Conservation (phyloP, 1,140 invertebrate genomes). For the Sinonovacula constricta region DNA sequence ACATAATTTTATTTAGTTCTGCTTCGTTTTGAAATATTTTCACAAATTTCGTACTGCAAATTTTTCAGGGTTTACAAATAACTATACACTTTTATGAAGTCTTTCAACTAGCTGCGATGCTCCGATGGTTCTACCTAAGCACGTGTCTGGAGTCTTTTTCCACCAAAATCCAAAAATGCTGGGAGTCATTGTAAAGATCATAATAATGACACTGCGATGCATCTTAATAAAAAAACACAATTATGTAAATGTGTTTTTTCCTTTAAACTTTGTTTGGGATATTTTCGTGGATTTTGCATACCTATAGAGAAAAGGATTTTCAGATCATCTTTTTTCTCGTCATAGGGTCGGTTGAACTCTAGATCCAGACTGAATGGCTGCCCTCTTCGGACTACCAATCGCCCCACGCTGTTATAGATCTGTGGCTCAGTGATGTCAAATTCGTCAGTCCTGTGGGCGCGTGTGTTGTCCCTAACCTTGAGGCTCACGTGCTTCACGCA, state of each 20-base stretch:
- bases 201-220: not conserved
- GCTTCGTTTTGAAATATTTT: slow-evolving; percentile 76
- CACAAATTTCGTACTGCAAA: not conserved
- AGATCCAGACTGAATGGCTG: slow-evolving; percentile 88
- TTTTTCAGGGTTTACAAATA: not conserved
- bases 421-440: slow-evolving; percentile 80
- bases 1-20: not conserved
- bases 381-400: slow-evolving; percentile 88
- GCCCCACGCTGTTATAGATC: slow-evolving; percentile 90
- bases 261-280: not conserved
- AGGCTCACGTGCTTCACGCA: slow-evolving; percentile 14
- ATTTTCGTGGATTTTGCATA: not conserved
- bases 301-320: slow-evolving; percentile 34
- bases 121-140: slow-evolving; percentile 86
- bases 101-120: slow-evolving; percentile 85
- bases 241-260: not conserved
- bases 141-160: too few relatives aligned
- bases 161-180: slow-evolving; percentile 85
- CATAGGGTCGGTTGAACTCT: slow-evolving; percentile 86
- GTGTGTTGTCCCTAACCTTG: slow-evolving; percentile 3
- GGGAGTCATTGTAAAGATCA: slow-evolving; percentile 84
- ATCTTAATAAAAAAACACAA: not conserved
- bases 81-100: slow-evolving; percentile 86
- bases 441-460: not conserved
- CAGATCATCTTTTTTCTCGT: slow-evolving; percentile 77